phyloP scores from a whole-genome alignment of 2,888 invertebrate species.

The Hedya salicella region DNA sequence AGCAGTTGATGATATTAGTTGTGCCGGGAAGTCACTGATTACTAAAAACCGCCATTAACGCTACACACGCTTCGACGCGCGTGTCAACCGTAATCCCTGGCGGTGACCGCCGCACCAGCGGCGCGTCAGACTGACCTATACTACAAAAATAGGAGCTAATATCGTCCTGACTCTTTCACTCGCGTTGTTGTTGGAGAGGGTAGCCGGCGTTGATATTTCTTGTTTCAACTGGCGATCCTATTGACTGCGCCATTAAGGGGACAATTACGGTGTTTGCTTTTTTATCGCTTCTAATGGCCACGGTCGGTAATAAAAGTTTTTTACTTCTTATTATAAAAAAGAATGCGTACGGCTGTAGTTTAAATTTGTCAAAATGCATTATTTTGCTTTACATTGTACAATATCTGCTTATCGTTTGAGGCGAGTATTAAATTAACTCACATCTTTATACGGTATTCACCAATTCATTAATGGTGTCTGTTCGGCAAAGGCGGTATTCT shows the following conservation, averaged over 20 bases:
- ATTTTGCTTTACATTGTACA: too few relatives aligned
- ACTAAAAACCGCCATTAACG: slow-evolving; percentile 12
- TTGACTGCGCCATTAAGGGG: slow-evolving; percentile 13
- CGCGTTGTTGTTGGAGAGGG: not conserved
- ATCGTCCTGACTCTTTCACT: not conserved
- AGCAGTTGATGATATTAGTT: not conserved
- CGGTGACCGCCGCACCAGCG: not conserved
- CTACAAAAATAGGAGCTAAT: not conserved
- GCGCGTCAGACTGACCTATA: not conserved
- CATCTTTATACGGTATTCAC: too few relatives aligned
- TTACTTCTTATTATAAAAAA: not conserved
- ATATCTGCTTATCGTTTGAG: too few relatives aligned
- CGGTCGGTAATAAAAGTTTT: not conserved
- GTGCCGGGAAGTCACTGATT: not conserved
- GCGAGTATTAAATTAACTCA: too few relatives aligned
- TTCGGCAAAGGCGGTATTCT: not conserved
- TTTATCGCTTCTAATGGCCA: slow-evolving; percentile 25
- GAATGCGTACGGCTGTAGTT: not conserved
- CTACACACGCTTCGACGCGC: slow-evolving; percentile 18
- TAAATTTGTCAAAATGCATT: too few relatives aligned
- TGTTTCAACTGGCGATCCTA: not conserved
- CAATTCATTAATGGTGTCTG: too few relatives aligned
- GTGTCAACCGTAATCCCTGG: slow-evolving; percentile 5
- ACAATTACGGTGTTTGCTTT: slow-evolving; percentile 8
- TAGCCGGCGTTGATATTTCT: not conserved